Percentiles rank a stretch among this genome's conserved stretches.
Conservation (phyloP, 2,113 vertebrate genomes). For the Sceloporus tristichus region DNA sequence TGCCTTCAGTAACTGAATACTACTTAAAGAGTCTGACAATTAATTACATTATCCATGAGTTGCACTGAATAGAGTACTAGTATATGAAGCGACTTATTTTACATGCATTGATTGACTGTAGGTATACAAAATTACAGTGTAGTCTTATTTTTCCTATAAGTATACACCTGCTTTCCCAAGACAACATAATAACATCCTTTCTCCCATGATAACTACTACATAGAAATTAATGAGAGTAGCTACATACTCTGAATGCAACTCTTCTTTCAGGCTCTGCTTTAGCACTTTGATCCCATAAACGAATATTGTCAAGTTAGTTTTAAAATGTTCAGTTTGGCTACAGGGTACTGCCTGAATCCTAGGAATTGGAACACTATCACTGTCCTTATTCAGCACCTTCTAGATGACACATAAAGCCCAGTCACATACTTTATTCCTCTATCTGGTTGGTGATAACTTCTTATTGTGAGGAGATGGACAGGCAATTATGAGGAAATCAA, state of each 20-base stretch:
- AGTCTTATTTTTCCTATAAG: neutral
- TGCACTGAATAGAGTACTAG: constrained; percentile 23
- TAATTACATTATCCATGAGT: constrained; percentile 47
- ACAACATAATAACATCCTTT: neutral
- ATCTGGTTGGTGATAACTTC: neutral
- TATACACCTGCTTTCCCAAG: neutral
- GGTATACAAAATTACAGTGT: neutral
- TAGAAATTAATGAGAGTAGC: neutral
- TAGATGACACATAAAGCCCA: neutral
- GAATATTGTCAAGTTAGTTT: neutral
- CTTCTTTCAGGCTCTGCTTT: neutral
- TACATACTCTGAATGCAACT: neutral
- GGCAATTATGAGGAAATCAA: neutral
- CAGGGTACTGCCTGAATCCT: neutral
- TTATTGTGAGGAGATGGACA: neutral
- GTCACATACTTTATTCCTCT: neutral
- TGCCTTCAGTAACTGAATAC: constrained; percentile 43
- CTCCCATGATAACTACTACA: neutral
- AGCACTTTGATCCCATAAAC: neutral
- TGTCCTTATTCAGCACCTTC: neutral
- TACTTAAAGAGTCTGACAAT: constrained; percentile 51
- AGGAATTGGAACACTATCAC: neutral
- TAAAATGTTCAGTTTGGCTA: neutral
- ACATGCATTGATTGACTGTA: constrained; percentile 28
- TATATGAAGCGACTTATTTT: constrained; percentile 24